phyloP scores from a whole-genome alignment of 2,888 invertebrate genomes.

The Aphidius colemani region DNA sequence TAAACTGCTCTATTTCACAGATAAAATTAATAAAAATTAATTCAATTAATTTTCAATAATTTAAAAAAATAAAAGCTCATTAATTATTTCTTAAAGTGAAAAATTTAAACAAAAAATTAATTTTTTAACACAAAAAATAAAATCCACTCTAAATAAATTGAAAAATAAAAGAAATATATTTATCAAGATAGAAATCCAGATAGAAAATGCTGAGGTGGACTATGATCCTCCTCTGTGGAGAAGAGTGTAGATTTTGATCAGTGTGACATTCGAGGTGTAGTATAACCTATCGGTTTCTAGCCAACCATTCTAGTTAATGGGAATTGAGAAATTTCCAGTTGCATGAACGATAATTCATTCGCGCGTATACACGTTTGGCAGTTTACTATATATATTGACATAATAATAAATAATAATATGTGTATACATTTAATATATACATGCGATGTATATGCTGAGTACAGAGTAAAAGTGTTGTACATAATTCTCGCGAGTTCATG shows the following conservation, averaged over 20 bases:
- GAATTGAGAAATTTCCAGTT: constrained; percentile 55
- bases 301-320: constrained; percentile 55
- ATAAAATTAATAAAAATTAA: too few species aligned
- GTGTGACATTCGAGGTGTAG: constrained; percentile 10
- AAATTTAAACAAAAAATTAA: too few species aligned
- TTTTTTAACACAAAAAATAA: too few species aligned
- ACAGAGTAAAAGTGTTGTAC: background rate
- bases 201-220: too few species aligned
- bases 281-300: constrained; percentile 55
- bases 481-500: too few species aligned
- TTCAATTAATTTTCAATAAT: too few species aligned
- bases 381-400: background rate
- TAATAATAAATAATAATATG: constrained; percentile 9
- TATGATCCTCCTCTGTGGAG: background rate
- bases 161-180: too few species aligned
- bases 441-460: constrained; percentile 1
- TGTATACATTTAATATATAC: background rate
- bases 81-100: too few species aligned
- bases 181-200: too few species aligned
- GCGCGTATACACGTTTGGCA: constrained; percentile 32
- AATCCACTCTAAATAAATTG: too few species aligned
- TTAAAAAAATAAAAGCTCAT: too few species aligned
- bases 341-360: constrained; percentile 52
- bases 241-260: constrained; percentile 34
- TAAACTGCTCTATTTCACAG: too few species aligned